Evolutionary conservation across 2,888 invertebrate species (phyloP).

Genomic region (Nephrotoma appendiculata): DNA sequence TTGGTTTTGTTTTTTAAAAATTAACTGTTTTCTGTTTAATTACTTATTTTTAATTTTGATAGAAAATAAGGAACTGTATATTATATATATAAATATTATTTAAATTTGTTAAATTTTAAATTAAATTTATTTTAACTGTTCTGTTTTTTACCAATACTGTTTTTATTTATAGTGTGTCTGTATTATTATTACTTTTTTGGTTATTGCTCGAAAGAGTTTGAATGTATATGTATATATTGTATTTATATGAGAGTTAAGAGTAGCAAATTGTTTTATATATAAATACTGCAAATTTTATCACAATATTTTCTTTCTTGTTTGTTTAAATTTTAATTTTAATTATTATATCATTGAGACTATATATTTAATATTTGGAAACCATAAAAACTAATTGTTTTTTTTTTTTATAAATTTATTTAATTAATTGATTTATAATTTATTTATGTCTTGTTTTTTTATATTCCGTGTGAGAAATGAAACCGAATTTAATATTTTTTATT

Average conservation of each 20-base stretch:
- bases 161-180: background rate
- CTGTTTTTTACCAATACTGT: background rate
- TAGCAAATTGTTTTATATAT: background rate
- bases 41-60: background rate
- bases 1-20: background rate
- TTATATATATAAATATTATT: background rate
- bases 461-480: slow-evolving; percentile 1
- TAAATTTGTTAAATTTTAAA: background rate
- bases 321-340: background rate
- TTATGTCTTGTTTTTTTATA: background rate
- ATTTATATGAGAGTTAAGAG: background rate
- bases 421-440: background rate
- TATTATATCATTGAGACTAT: background rate
- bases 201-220: background rate
- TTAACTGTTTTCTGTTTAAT: background rate
- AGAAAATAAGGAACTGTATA: background rate
- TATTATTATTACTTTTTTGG: background rate
- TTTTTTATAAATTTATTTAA: background rate
- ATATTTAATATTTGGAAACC: background rate
- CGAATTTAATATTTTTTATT: background rate
- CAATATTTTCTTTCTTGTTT: background rate
- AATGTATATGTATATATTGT: background rate
- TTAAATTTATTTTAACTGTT: background rate
- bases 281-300: background rate
- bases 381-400: background rate